These are phyloP conservation scores for Nesospiza acunhae DNA, from an alignment of 2,113 vertebrate genomes.

Conservation along the genomic window DNA sequence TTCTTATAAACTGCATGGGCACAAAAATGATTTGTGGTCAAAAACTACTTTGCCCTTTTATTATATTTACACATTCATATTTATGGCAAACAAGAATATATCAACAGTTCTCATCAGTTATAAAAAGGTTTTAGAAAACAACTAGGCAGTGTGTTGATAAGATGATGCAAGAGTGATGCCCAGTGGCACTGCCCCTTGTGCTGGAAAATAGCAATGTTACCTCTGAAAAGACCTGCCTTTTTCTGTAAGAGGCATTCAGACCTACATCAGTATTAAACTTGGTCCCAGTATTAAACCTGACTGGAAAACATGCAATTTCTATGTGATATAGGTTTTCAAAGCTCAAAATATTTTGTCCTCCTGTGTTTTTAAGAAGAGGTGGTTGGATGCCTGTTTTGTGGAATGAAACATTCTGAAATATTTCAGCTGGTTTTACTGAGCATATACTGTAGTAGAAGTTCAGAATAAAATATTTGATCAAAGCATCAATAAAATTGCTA, in stretches of 20 bases:
- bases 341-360: not conserved
- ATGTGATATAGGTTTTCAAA: not conserved
- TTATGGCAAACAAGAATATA: not conserved
- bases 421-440: not conserved
- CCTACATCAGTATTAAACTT: not conserved
- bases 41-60: not conserved
- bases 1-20: not conserved
- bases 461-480: not conserved
- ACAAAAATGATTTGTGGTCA: not conserved
- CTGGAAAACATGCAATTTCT: not conserved
- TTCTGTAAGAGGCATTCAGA: not conserved
- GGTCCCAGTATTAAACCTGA: not conserved
- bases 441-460: not conserved
- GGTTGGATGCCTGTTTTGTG: not conserved
- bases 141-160: not conserved
- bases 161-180: not conserved
- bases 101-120: not conserved
- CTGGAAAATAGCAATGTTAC: not conserved
- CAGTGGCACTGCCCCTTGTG: not conserved
- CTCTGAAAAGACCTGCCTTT: not conserved
- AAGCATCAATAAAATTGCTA: not conserved
- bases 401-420: not conserved
- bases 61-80: not conserved
- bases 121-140: not conserved
- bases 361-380: not conserved